Evolutionary conservation across 2,797 vertebrate species (phyloP), one percentile per base, ranked within the genome.

Genomic region (Choloepus didactylus): DNA sequence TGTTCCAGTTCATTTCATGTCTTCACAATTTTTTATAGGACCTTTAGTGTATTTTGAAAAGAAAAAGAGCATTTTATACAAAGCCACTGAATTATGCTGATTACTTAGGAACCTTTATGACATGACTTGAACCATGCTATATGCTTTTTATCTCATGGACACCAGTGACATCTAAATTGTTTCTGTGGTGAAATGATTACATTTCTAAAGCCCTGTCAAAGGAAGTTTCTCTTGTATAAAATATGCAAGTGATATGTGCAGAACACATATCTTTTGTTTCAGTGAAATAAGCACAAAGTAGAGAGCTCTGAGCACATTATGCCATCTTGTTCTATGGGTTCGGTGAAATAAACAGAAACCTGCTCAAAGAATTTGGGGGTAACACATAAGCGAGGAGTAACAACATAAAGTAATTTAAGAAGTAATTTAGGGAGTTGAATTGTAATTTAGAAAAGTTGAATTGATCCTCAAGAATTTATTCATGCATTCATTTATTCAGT

Each of bases 231-330:
- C 44, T 27, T 70, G 7, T 59, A 67, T 92, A 72, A 95, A 93
- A 81, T n/a, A 62, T 16, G 3, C 41, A 23, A 95, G 62, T 35
- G 23, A 84, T 72, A 15, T 46, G 12, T 84, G 29, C 67, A 69
- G 49, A 79, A 19, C 59, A 88, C 54, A 96, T 29, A 73, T 59
- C 86, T 80, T 85, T 84, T 96, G 44, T 80, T 62, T 92, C 67
- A 77, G 41, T 51, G 46, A 64, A 88, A 18, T 64, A 82, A 85
- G 38, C 31, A 56, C 51, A 31, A 31, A 81, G 38, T 9, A 59
- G 38, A 44, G 41, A 70, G 27, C 31, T 49, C 12, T 77, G 18
- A 72, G 15, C 29, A 51, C 9, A 5, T 25, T 31, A 2, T 72
- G 49, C 23, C 60, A 25, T 19, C 15, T 85, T 77, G 35, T 54